Evolutionary conservation across 2,888 invertebrate species (phyloP), one percentile per base, ranked within the genome.

Genomic region (Parnassius glacialis): DNA sequence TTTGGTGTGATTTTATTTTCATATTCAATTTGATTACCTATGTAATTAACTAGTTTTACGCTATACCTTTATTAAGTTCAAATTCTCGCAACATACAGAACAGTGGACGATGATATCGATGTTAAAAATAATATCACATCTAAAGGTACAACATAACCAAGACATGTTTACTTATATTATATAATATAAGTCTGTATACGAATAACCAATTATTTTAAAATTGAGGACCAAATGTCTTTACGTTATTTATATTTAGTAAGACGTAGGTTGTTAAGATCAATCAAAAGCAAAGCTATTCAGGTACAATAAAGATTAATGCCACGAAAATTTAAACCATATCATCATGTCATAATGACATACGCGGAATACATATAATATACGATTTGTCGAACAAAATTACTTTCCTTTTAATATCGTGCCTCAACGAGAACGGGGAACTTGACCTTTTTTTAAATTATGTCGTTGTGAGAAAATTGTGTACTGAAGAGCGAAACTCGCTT

Each of bases 391-490:
- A n/a, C 53, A 70, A 74, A 78, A 78, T 80, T 74, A 78, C 75
- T 76, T 75, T 76, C 7, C 25, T 75, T 74, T 70, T 73, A 75
- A 70, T 76, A 73, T 71, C 69, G 63, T 70, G 71, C 78, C 78
- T 78, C 84, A 83, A 84, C 81, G 82, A 74, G 78, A 81, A 81
- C 75, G 78, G 78, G 75, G 77, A 83, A 81, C 75, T 83, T 75
- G 76, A 75, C 75, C 72, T 80, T 76, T 54, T 34, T 48, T 42
- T 45, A 59, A 52, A 52, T 13, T 41, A 47, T 52, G 12, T 52
- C 2, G 59, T 9, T 34, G 20, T 55, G 13, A 53, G 9, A n/a
- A 51, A n/a, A 55, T 34, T 48, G 13, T 12, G 48, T 48, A 16
- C 48, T 48, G 9, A 13, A 13, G 7, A 48, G 13, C 7, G 13